Percentiles rank a stretch among this genome's conserved stretches.
Evolutionary conservation across 2,113 vertebrate species (phyloP).

Genomic region (Sebastes schlegelii): DNA sequence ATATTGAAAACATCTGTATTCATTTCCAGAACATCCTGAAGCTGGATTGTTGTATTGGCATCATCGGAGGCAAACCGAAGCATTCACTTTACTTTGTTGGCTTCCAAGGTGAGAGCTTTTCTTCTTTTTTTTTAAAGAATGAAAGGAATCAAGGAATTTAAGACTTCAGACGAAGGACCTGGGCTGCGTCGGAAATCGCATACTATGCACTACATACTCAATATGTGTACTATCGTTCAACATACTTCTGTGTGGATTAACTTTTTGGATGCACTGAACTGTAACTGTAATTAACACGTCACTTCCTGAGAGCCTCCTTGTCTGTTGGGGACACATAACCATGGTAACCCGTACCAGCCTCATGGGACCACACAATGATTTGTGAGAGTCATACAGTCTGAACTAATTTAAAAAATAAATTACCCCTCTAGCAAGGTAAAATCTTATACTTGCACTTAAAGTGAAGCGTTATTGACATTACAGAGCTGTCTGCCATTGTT

Average conservation of each 20-base stretch:
- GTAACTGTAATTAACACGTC: too few species aligned
- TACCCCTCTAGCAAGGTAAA: background rate
- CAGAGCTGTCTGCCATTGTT: background rate
- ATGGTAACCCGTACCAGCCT: background rate
- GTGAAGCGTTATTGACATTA: background rate
- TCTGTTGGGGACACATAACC: background rate
- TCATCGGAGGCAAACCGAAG: conserved; percentile 93
- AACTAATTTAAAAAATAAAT: background rate
- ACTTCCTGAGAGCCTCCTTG: background rate
- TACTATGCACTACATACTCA: background rate
- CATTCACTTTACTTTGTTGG: conserved; percentile 94
- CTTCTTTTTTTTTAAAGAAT: background rate
- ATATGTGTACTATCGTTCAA: background rate
- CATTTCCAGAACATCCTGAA: conserved; percentile 88
- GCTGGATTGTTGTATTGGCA: conserved; percentile 90
- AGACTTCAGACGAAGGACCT: background rate
- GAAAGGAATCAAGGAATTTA: background rate
- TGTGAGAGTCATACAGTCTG: background rate
- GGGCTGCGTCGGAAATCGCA: background rate
- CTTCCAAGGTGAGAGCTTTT: conserved; percentile 88
- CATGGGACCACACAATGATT: background rate
- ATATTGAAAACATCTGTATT: conserved; percentile 7
- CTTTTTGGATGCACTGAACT: background rate
- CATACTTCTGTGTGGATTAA: background rate
- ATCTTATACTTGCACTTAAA: background rate